Percentiles rank a stretch among this genome's conserved stretches.
phyloP scores from a whole-genome alignment of 2,888 invertebrate species.

The Drosophila fungiperda region DNA sequence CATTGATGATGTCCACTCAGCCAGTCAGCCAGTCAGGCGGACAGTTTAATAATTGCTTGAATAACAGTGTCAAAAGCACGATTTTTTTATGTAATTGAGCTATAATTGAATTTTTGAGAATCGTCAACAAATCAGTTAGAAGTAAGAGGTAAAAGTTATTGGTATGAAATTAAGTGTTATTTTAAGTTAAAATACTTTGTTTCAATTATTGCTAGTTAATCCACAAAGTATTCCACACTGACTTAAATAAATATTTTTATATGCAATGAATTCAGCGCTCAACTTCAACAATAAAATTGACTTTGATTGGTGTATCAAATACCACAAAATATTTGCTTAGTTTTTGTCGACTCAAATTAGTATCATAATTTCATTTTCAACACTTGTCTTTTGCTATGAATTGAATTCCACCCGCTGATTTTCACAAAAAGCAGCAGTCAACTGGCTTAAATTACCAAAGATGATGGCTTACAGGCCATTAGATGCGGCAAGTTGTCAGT shows the following conservation, averaged over 20 bases:
- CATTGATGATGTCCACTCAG: conserved; percentile 42
- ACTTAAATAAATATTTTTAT: too few species aligned
- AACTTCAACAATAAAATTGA: not conserved
- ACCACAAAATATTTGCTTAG: not conserved
- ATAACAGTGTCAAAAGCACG: conserved; percentile 1
- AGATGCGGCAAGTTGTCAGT: conserved; percentile 62
- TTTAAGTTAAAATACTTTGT: too few species aligned
- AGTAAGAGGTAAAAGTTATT: not conserved
- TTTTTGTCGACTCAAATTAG: conserved; percentile 7
- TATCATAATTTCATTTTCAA: conserved; percentile 13
- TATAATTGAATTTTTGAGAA: conserved; percentile 11
- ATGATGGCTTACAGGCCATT: conserved; percentile 60
- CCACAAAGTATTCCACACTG: not conserved
- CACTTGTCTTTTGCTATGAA: conserved; percentile 14
- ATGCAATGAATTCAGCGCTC: not conserved
- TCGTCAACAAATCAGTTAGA: conserved; percentile 5
- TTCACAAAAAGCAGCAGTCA: conserved; percentile 27
- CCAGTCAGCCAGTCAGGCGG: not conserved
- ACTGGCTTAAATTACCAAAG: conserved; percentile 45
- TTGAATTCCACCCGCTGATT: conserved; percentile 52
- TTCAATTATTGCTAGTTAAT: not conserved
- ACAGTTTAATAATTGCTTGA: conserved; percentile 29
- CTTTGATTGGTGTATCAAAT: not conserved
- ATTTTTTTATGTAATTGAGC: not conserved
- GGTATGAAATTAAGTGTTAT: not conserved